Percentiles rank a stretch among this genome's conserved stretches.
phyloP scores from a whole-genome alignment of 2,797 vertebrate species.

The Trachurus trachurus region DNA sequence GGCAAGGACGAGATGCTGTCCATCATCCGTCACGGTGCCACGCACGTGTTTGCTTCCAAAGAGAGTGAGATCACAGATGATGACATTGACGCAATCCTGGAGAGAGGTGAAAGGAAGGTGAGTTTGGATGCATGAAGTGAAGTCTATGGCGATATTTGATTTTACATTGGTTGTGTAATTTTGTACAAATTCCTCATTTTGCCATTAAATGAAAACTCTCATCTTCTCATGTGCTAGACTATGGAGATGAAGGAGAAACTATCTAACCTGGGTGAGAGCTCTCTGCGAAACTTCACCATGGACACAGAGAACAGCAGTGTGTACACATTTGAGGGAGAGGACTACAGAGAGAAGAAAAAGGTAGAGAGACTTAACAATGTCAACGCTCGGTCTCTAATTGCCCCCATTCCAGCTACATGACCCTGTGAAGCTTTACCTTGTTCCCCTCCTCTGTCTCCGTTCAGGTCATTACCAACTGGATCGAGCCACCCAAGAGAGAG shows the following conservation, averaged over 20 bases:
- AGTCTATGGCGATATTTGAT: too few relatives aligned
- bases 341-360: slow-evolving; percentile 99
- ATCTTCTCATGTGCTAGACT: slow-evolving; percentile 83
- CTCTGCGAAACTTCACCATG: slow-evolving; percentile 98
- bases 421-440: slow-evolving; percentile 1
- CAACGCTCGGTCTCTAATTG: background rate
- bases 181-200: background rate
- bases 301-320: slow-evolving; percentile 96
- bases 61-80: slow-evolving; percentile 99
- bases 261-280: slow-evolving; percentile 94
- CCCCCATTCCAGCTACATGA: background rate
- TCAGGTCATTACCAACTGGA: slow-evolving; percentile 99
- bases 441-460: slow-evolving; percentile 4
- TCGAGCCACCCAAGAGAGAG: slow-evolving; percentile 98
- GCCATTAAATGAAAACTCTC: background rate
- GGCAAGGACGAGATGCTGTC: slow-evolving; percentile 99
- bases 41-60: slow-evolving; percentile 98
- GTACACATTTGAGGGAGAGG: slow-evolving; percentile 99
- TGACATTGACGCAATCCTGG: slow-evolving; percentile 95
- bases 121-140: background rate
- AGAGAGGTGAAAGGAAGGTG: slow-evolving; percentile 97
- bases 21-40: slow-evolving; percentile 98
- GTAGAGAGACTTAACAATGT: slow-evolving; percentile 70
- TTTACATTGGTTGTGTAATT: background rate
- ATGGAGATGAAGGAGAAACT: slow-evolving; percentile 97